A percentile compares a stretch with the other conserved stretches of the same genome.
Conservation (phyloP, 2,888 invertebrate genomes). For the Drosophila setosimentum region DNA sequence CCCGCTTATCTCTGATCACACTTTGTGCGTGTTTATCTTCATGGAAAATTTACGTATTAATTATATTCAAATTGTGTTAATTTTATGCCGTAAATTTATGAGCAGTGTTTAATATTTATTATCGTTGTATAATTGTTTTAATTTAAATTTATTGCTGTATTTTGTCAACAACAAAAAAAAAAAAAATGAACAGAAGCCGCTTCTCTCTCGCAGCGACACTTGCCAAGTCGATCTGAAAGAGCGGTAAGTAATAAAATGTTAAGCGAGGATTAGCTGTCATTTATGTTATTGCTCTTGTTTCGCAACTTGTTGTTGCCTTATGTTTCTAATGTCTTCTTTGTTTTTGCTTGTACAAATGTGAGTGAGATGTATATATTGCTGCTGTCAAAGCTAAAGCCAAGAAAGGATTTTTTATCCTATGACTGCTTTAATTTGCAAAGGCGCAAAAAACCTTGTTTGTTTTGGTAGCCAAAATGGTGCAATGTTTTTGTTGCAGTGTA, state of each 20-base stretch:
- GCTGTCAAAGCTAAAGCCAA: background rate
- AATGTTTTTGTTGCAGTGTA: constrained; percentile 13
- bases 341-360: background rate
- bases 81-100: background rate
- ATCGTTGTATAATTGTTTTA: background rate
- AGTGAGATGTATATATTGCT: background rate
- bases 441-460: background rate
- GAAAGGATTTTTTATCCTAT: background rate
- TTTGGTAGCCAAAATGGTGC: background rate
- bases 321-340: background rate
- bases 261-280: background rate
- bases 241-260: too few species aligned
- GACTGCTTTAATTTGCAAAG: background rate
- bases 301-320: background rate
- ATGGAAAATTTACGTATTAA: background rate
- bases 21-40: background rate
- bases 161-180: background rate
- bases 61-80: background rate
- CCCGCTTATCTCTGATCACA: background rate
- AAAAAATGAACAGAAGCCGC: background rate
- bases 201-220: background rate
- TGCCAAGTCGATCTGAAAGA: background rate
- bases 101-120: background rate
- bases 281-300: background rate
- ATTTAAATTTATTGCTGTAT: background rate